Percentiles rank a stretch among this genome's conserved stretches.
Conservation (phyloP, 1,140 invertebrate species). For the Zophobas atratus region DNA sequence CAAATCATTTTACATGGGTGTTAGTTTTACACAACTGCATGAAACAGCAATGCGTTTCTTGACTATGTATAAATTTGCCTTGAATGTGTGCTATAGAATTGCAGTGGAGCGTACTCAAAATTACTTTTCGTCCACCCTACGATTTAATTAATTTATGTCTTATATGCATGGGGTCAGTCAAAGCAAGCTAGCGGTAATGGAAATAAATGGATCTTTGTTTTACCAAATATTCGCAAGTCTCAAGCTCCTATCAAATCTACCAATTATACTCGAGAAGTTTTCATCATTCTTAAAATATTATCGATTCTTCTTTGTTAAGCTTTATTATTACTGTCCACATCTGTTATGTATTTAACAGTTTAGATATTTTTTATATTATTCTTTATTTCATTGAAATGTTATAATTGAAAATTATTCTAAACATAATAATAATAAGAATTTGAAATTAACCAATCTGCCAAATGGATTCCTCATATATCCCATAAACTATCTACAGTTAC, state of each 20-base stretch:
- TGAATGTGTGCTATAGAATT: background rate
- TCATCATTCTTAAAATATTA: no score
- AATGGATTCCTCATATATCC: no score
- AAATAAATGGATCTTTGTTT: slow-evolving; percentile 10
- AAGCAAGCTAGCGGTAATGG: background rate
- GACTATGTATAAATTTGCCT: slow-evolving; percentile 9
- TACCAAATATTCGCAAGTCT: background rate
- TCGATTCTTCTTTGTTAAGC: no score
- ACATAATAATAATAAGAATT: no score
- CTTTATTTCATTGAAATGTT: no score
- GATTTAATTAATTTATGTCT: slow-evolving; percentile 39
- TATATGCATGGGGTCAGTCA: slow-evolving; percentile 40
- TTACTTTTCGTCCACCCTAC: slow-evolving; percentile 31
- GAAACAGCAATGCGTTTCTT: background rate
- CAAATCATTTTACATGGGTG: background rate
- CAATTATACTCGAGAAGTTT: background rate
- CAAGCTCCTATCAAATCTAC: slow-evolving; percentile 22
- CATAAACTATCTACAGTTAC: no score
- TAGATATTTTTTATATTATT: no score
- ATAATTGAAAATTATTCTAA: no score
- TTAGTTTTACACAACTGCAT: background rate
- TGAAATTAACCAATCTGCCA: no score
- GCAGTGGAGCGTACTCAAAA: slow-evolving; percentile 19
- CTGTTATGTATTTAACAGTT: no score
- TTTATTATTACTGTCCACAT: no score